Conservation (phyloP, 2,797 vertebrate species). For the Acipenser ruthenus region DNA sequence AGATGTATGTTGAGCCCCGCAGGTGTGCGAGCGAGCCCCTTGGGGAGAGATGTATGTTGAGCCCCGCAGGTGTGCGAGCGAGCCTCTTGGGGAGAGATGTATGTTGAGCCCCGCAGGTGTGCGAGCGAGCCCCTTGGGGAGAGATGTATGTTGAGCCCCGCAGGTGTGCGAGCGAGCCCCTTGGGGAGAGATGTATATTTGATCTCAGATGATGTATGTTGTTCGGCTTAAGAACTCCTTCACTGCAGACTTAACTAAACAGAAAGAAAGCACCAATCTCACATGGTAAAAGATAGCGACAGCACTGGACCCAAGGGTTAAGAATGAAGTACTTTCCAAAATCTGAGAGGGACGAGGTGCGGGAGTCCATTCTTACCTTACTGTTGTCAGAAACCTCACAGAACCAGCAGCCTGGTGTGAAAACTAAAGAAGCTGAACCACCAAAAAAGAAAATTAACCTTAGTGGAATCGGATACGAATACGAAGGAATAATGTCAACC, state of each 20-base stretch:
- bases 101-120: no score
- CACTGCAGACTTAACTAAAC: conserved; percentile 12
- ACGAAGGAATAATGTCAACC: conserved; percentile 25
- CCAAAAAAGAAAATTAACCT: conserved; percentile 22
- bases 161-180: conserved; percentile 12
- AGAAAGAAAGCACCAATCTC: conserved; percentile 17
- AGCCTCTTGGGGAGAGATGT: not conserved
- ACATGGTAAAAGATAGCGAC: conserved; percentile 22
- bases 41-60: no score
- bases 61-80: conserved; percentile 6
- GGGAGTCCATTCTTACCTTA: conserved; percentile 12
- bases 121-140: no score
- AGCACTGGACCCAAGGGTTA: conserved; percentile 17
- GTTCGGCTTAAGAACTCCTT: conserved; percentile 20
- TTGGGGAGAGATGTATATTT: conserved; percentile 13
- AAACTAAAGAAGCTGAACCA: conserved; percentile 13
- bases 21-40: no score
- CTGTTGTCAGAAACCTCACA: conserved; percentile 7
- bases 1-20: conserved; percentile 1
- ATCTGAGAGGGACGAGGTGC: conserved; percentile 23
- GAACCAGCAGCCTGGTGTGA: conserved; percentile 10
- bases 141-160: not conserved
- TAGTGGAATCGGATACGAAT: conserved; percentile 22
- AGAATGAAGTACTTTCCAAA: conserved; percentile 22
- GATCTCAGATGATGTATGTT: conserved; percentile 18